Conservation (phyloP, 2,888 invertebrate species). For the Cephus nigrinus region DNA sequence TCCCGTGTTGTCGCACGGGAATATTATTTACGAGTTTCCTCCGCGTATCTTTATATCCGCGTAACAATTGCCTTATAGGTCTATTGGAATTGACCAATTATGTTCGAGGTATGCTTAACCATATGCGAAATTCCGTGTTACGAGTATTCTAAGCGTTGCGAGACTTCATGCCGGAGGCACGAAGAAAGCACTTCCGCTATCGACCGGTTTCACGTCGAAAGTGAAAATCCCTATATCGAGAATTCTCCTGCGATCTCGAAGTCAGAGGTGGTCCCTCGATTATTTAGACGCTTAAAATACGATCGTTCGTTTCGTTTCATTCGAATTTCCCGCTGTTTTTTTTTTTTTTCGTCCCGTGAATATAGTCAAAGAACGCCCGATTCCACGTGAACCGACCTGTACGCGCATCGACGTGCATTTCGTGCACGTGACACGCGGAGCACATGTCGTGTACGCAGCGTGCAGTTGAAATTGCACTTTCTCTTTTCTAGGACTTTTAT, state of each 20-base stretch:
- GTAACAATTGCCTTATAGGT: neutral
- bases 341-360: neutral
- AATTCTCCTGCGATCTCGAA: neutral
- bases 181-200: slow-evolving; percentile 21
- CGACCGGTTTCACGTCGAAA: slow-evolving; percentile 31
- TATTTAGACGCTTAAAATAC: neutral
- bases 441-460: neutral
- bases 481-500: neutral
- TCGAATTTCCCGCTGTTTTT: neutral
- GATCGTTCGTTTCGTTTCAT: neutral
- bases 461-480: neutral
- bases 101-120: neutral
- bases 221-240: slow-evolving; percentile 19
- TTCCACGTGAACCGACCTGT: neutral
- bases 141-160: neutral
- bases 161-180: neutral
- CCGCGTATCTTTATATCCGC: neutral
- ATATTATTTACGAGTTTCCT: neutral
- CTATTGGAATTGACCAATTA: neutral
- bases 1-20: neutral
- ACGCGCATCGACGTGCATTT: neutral
- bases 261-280: neutral
- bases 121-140: neutral
- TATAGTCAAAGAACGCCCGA: neutral
- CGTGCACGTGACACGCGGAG: neutral